Base-by-base conservation (phyloP, 1,140 invertebrate species). In the Hestina assimilis region DNA sequence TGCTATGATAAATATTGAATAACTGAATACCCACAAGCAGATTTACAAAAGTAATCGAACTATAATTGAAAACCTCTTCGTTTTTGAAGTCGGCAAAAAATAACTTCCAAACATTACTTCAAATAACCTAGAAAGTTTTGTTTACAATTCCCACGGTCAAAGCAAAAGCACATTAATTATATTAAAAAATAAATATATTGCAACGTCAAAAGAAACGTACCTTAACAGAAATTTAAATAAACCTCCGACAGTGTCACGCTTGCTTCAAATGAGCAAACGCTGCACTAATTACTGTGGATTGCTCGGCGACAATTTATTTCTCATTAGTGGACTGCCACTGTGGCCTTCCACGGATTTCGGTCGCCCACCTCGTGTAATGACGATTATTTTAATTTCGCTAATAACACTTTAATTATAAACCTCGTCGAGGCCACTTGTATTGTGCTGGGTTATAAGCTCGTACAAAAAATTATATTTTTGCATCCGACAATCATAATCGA, bases 351-450 rank as follows among this genome's bases (percentile, higher is more conserved):
- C 66, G 68, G 72, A 72, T 81, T 81, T 80, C 72, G 81, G 73
- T 77, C 77, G 71, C 73, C 71, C 69, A 79, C 80, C 73, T 80
- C 75, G 50, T 58, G 59, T 71, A 75, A 77, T 82, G 69, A 70
- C 72, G 71, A 84, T 83, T 76, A 83, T 80, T 86, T 83, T 83
- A 84, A 86, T 84, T 84, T 83, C 66, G 75, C 76, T 83, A 81
- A 85, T 80, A 75, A 81, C 78, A 81, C 74, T 80, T 83, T 83
- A 83, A 83, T 83, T 83, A 83, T 72, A 65, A 69, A 61, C 50
- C 58, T 23, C 65, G 59, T 26, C 54, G 69, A 73, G 76, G 75
- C 64, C 67, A 55, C 40, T 52, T 56, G 57, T 40, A 47, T 59
- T 59, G 50, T 63, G 69, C 47, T 38, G 58, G 28, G 50, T 64